Percentiles rank a stretch among this genome's conserved stretches.
These are phyloP conservation scores for Lepidurus arcticus DNA, from an alignment of 1,140 invertebrate species.

Conservation along the genomic window DNA sequence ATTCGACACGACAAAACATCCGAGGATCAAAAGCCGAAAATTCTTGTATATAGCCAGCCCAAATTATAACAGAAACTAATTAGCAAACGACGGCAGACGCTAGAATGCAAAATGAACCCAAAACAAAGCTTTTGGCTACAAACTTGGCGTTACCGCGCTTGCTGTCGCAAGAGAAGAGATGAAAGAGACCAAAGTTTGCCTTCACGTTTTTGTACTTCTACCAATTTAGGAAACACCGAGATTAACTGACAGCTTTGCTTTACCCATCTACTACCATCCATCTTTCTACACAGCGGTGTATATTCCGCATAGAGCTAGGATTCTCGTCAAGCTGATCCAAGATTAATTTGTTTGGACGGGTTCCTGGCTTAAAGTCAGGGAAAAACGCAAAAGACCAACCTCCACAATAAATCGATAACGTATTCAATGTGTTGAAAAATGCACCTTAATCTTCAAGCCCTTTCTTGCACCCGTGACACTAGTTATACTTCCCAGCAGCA, in stretches of 20 bases:
- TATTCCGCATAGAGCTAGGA: not conserved
- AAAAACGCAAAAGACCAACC: not conserved
- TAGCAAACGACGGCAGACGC: not conserved
- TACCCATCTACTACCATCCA: not conserved
- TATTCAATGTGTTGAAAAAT: not conserved
- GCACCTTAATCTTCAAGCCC: not conserved
- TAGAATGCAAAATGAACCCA: not conserved
- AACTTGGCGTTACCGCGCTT: not conserved
- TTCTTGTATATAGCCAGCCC: not conserved
- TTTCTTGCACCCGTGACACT: not conserved
- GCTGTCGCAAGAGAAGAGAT: not conserved
- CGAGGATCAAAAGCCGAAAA: not conserved
- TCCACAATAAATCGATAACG: not conserved
- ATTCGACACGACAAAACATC: not conserved
- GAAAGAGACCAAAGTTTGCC: not conserved
- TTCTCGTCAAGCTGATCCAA: conserved; percentile 21
- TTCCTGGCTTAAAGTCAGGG: not conserved
- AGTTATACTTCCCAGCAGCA: too few relatives aligned
- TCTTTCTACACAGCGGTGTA: not conserved
- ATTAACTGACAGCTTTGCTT: conserved; percentile 19
- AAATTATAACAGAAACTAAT: not conserved
- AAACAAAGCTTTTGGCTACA: not conserved
- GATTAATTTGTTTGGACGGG: conserved; percentile 21
- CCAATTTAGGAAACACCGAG: conserved; percentile 17
- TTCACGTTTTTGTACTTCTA: not conserved